Base-by-base conservation (phyloP, 1,140 invertebrate genomes). In the Heliconius eleuchia region DNA sequence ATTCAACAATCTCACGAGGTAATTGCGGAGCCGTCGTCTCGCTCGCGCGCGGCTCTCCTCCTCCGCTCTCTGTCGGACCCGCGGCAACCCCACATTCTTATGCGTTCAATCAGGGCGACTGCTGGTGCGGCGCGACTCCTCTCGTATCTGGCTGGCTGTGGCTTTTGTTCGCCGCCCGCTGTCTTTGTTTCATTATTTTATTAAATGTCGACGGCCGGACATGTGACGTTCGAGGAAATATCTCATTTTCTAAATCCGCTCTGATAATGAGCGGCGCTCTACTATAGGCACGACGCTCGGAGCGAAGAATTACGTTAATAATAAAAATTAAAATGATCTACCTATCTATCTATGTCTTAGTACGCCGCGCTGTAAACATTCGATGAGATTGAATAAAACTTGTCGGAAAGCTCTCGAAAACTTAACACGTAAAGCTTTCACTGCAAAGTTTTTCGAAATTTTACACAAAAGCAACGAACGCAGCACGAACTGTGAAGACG, bases 1-100 rank as follows among this genome's bases (percentile, higher is more conserved):
- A 94, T 94, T 94, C 92, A 92, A 94, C 91, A 93, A 92, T 94
- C 92, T 94, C 91, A 92, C 89, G 89, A 88, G 91, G 91, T 94
- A 94, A 94, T 94, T 94, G 92, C 90, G 89, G 88, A 91, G 85
- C 83, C 73, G 83, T 76, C 86, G 83, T 93, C 91, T 80, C 87
- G 70, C 80, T 92, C 60, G 60, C 60, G 60, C 60, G 55, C 60
- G 23, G 2, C 86, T 52, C 71, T 77, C 55, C 83, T 52, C 74
- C 46, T 76, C 19, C 60, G 11, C 78, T 88, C 84, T 82, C 85
- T 71, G 76, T 90, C 88, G 52, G 80, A 76, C 86, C 77, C 82
- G 80, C 84, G 83, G 83, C 84, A 86, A 88, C 86, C 85, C 85
- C 84, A 89, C 91, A 94, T 91, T 92, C 91, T 94, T 92, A 91